Percentiles rank a stretch among this genome's conserved stretches.
Conservation (phyloP, 92 coral and sea anemone species). For the Pocillopora grandis region DNA sequence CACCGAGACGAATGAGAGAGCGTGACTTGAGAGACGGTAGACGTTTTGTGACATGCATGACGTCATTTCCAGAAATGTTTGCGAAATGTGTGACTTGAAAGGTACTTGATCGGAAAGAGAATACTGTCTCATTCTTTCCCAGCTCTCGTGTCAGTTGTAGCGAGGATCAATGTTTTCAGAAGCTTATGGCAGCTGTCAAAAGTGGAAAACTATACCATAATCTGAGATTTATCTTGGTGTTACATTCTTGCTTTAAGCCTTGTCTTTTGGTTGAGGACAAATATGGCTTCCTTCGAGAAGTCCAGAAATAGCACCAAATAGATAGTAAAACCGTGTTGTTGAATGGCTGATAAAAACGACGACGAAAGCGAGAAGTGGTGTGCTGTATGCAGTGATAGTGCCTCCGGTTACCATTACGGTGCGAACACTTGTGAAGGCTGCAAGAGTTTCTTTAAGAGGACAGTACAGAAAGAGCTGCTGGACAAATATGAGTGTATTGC, state of each 20-base stretch:
- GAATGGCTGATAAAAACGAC: constrained; percentile 20
- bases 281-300: not conserved
- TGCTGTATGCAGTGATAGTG: constrained; percentile 84
- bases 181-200: not conserved
- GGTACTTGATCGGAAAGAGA: too few relatives aligned
- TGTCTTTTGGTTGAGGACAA: not conserved
- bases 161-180: not conserved
- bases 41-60: too few relatives aligned
- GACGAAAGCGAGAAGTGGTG: constrained; percentile 64
- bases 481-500: constrained; percentile 76
- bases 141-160: too few relatives aligned
- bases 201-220: not conserved
- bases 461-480: constrained; percentile 78
- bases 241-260: not conserved
- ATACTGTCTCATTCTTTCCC: too few relatives aligned
- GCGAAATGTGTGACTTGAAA: too few relatives aligned
- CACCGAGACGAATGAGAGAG: too few relatives aligned
- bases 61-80: too few relatives aligned
- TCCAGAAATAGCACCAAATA: not conserved
- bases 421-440: constrained; percentile 98
- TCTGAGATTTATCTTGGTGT: not conserved
- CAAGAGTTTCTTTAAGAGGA: constrained; percentile 95
- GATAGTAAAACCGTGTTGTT: not conserved
- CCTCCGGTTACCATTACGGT: constrained; percentile 97
- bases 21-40: too few relatives aligned